Percentiles rank a stretch among this genome's conserved stretches.
These are phyloP conservation scores for Conchocele bisecta DNA, from an alignment of 2,888 invertebrate genomes.

Conservation along the genomic window DNA sequence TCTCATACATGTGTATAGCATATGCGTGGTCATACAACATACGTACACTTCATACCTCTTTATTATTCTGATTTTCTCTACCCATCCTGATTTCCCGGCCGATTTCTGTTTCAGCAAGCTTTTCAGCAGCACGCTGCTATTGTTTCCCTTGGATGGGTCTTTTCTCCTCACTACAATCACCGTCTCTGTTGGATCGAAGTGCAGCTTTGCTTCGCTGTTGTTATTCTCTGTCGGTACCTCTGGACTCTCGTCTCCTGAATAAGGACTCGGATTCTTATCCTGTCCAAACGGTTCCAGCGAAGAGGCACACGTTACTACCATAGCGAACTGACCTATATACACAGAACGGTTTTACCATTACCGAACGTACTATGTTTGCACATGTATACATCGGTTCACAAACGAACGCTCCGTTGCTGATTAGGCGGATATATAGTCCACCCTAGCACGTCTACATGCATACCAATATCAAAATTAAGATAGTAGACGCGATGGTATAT, in stretches of 20 bases:
- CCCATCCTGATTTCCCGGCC: slow-evolving; percentile 47
- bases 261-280: slow-evolving; percentile 34
- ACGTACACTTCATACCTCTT: slow-evolving; percentile 66
- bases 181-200: slow-evolving; percentile 55
- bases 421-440: too few relatives aligned
- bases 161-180: slow-evolving; percentile 55
- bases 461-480: too few relatives aligned
- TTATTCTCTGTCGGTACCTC: slow-evolving; percentile 46
- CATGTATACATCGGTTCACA: too few relatives aligned
- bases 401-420: too few relatives aligned
- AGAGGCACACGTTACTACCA: slow-evolving; percentile 50
- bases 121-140: slow-evolving; percentile 54
- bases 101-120: slow-evolving; percentile 53
- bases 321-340: too few relatives aligned
- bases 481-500: too few relatives aligned
- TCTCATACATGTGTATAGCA: too few relatives aligned
- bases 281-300: slow-evolving; percentile 39
- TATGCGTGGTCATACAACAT: too few relatives aligned
- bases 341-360: too few relatives aligned
- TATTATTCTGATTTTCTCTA: slow-evolving; percentile 64
- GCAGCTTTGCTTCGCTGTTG: slow-evolving; percentile 37
- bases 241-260: slow-evolving; percentile 44
- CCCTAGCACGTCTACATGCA: too few relatives aligned
- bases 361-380: too few relatives aligned
- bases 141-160: slow-evolving; percentile 31